Percentiles rank a stretch among this genome's conserved stretches.
These are phyloP conservation scores for Chrysogorgia sp. DNA, from an alignment of 92 coral and sea anemone genomes.

Conservation along the genomic window DNA sequence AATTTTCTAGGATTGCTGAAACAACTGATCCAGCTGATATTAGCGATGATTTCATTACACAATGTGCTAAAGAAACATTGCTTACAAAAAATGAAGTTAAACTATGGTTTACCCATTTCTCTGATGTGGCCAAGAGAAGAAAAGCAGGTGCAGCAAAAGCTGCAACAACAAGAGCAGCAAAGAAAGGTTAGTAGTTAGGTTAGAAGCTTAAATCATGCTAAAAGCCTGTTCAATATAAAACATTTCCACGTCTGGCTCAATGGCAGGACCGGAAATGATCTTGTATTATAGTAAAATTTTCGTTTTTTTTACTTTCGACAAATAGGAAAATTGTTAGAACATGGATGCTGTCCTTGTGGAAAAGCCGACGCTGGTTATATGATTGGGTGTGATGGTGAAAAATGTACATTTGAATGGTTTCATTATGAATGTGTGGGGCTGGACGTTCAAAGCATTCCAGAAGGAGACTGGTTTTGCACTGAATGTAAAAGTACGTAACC, in stretches of 20 bases:
- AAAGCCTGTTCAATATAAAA: neutral
- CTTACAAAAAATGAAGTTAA: constrained; percentile 31
- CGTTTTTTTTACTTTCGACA: no score
- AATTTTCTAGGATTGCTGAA: constrained; percentile 16
- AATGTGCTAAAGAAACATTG: constrained; percentile 36
- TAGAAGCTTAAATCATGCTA: neutral
- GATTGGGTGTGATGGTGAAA: constrained; percentile 38
- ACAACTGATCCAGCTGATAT: constrained; percentile 14
- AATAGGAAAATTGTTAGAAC: neutral
- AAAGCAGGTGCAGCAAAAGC: constrained; percentile 51
- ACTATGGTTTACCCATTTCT: constrained; percentile 37
- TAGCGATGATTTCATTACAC: constrained; percentile 20
- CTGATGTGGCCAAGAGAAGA: constrained; percentile 20
- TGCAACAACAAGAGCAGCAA: constrained; percentile 45
- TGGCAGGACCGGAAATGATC: no score
- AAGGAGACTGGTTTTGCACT: constrained; percentile 36
- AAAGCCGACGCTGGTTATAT: constrained; percentile 17
- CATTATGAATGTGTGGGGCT: constrained; percentile 46
- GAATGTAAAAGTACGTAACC: constrained; percentile 22
- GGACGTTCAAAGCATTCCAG: constrained; percentile 15
- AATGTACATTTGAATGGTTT: constrained; percentile 25
- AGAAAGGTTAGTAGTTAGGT: constrained; percentile 24
- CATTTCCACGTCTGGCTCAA: no score
- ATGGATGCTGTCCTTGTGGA: constrained; percentile 33
- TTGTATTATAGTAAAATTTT: no score